Base-by-base conservation (phyloP, 2,797 vertebrate genomes). In the Apogon talboti region DNA sequence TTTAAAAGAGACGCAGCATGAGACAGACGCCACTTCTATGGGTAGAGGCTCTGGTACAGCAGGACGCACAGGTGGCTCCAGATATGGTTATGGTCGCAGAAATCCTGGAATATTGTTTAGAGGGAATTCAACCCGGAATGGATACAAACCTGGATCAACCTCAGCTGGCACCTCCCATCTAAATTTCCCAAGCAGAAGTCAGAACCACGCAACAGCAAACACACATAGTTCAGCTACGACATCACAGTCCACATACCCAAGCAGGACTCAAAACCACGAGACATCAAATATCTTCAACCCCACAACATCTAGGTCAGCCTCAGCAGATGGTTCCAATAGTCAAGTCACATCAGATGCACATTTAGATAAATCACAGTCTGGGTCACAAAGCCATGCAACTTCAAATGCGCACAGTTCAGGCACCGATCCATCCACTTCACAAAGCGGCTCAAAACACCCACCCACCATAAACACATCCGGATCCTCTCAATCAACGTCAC, bases 111-210 rank as follows among this genome's bases (percentile, higher is more conserved):
- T 76, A 79, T 72, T 74, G 7, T 59, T 63, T 1, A 87, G 91
- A 76, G 84, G 86, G n/a, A 92, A 91, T 83, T 82, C 66, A 18
- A 85, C 85, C 11, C 85, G 87, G 76, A 89, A 82, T 52, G 89
- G 86, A 51, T 73, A 79, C 50, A 93, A 89, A 73, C 74, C 91
- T 35, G 76, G 82, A 70, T 78, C 71, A 61, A 61, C 38, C 28
- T 62, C 71, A 3, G 66, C 85, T 1, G 1, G 83, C 2, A 82
- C 73, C 42, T 69, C 87, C 43, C 87, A 10, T 35, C 83, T 83
- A 0, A 83, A 82, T 82, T 47, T 84, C 56, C 81, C 86, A 11
- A 85, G 85, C 70, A 84, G 74, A 77, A 76, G 79, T 49, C 67
- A 66, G 2, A 76, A 71, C 52, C 83, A 79, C 54, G 71, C 24